Base-by-base conservation (phyloP, 2,888 invertebrate genomes). In the Tetragonula carbonaria region DNA sequence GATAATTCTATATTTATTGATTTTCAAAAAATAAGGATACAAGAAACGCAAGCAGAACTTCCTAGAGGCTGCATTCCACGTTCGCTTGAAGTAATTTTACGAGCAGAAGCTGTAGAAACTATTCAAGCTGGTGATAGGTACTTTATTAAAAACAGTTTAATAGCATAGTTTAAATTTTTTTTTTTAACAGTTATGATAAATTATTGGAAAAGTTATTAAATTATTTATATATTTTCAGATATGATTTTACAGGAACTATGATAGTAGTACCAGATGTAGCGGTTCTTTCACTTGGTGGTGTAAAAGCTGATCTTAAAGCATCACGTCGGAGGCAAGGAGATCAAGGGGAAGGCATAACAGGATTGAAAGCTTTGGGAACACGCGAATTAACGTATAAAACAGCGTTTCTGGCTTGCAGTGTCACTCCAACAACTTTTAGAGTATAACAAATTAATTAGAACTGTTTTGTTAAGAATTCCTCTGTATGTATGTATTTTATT, bases 211-310 rank as follows among this genome's bases (percentile, higher is more conserved):
- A 0, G 8, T 38, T 38, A 38, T 38, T 38, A 38, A 38, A 8
- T 55, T 73, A 51, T 45, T 66, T 74, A n/a, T 28, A 33, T 65
- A 14, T 28, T 87, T 86, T 14, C 55, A 94, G 93, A 63, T 94
- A 93, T 66, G 94, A 94, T 82, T 94, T 94, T 70, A 93, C 93
- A 53, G 94, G 94, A 73, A 93, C 99, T 0, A 95, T 99, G 23
- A 99, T 99, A 92, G 99, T 99, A 2, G 98, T 99, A 0, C 99
- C 99, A 0, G 99, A 99, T 95, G 98, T 99, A 0, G 97, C 98
- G 0, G 97, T 97, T 0, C 94, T 99, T 66, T 96, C 98, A 11
- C 94, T 97, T 87, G 98, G 99, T 0, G 99, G 98, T 4, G 97
- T 98, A 0, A 97, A 97, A 92, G 97, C 98, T 0, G 99, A 99